Base-by-base conservation (phyloP, 92 coral and sea anemone genomes). In the Parazoanthus atlanticus region DNA sequence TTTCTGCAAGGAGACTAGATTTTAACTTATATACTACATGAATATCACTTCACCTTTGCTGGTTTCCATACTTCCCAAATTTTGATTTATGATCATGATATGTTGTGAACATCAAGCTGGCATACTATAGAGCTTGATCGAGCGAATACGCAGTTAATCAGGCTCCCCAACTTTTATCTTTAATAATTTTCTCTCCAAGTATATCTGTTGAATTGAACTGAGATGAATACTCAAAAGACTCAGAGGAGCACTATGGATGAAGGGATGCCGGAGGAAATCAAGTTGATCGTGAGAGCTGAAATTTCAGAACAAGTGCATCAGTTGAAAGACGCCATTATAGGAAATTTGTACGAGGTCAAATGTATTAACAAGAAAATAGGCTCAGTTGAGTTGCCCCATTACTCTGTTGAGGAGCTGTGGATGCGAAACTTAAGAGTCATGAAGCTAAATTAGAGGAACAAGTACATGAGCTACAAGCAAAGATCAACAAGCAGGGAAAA, bases 81-180 rank as follows among this genome's bases (percentile, higher is more conserved):
- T n/a, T n/a, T n/a, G n/a, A n/a, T n/a, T n/a, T n/a, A n/a, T n/a
- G n/a, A n/a, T n/a, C n/a, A n/a, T n/a, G n/a, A n/a, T n/a, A n/a
- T n/a, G n/a, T n/a, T n/a, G n/a, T n/a, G n/a, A n/a, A n/a, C n/a
- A n/a, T n/a, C n/a, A n/a, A n/a, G n/a, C n/a, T n/a, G n/a, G n/a
- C n/a, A n/a, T n/a, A n/a, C n/a, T n/a, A n/a, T n/a, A n/a, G 73
- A 67, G 73, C 73, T 67, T 67, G 73, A 23, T 17, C 73, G 73
- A 67, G 29, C 16, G 73, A 70, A 15, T 34, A 70, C 13, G 74
- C 16, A 70, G 34, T 15, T 11, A 70, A 34, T 28, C 74, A 34
- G n/a, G 31, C 74, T 70, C 74, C 31, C 74, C 26, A 70, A 6
- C 36, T n/a, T 26, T 70, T 70, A 70, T 70, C 36, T 28, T 70